Evolutionary conservation across 2,113 vertebrate genomes (phyloP).

Genomic region (Daubentonia madagascariensis): DNA sequence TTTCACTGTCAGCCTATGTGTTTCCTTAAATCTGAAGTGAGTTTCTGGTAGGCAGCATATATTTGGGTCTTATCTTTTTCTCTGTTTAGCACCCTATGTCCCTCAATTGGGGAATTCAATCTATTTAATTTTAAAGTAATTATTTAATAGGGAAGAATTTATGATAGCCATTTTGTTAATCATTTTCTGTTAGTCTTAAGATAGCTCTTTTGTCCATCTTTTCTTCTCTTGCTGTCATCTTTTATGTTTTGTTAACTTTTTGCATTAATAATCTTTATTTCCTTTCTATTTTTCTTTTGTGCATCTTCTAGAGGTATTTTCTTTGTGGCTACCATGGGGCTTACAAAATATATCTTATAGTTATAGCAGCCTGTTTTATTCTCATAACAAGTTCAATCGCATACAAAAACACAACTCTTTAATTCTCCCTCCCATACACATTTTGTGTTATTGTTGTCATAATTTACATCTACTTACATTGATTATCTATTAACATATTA

Average conservation of each 20-base stretch:
- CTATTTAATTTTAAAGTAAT: not conserved
- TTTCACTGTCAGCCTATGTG: not conserved
- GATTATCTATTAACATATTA: not conserved
- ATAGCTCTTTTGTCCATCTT: not conserved
- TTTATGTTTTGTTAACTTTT: not conserved
- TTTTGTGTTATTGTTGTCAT: not conserved
- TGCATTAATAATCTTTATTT: not conserved
- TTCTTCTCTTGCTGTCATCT: not conserved
- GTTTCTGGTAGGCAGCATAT: not conserved
- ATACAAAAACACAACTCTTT: not conserved
- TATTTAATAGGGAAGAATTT: not conserved
- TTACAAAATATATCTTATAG: not conserved
- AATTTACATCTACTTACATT: not conserved
- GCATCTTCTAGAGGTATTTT: not conserved
- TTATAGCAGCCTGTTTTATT: not conserved
- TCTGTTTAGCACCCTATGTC: not conserved
- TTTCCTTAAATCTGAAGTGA: not conserved
- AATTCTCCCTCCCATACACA: not conserved
- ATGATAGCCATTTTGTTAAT: not conserved
- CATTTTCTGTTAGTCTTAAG: not conserved
- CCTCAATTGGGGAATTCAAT: not conserved
- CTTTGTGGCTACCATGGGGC: not conserved
- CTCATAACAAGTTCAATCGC: not conserved
- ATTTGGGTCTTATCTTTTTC: not conserved
- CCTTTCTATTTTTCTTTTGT: not conserved